Base-by-base conservation (phyloP, 2,797 vertebrate species). In the Alosa sapidissima region DNA sequence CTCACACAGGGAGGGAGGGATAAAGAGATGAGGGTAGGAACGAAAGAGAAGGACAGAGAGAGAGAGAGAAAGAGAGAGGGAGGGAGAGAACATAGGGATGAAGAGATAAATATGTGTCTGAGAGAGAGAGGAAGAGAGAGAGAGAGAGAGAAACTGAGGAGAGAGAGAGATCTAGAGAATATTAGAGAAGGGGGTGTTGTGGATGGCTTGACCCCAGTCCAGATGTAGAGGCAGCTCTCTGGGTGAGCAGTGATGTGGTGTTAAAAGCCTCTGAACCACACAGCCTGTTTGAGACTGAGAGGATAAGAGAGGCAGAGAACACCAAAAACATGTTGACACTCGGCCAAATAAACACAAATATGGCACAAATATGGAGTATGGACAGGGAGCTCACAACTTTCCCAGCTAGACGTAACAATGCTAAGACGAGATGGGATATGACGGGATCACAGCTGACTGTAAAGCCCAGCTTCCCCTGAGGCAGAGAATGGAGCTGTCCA, bases 91-190 rank as follows among this genome's bases (percentile, higher is more conserved):
- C 2, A 83, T 36, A 83, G 36, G 16, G 78, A 82, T 51, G 7
- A 47, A 78, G 72, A 81, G 10, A 45, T 52, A 72, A 11, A 51
- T 51, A 51, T 11, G 78, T 19, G 48, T 36, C 21, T 16, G 36
- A 86, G 60, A 83, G 52, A 82, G 28, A 24, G 81, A 84, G 62
- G 6, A 49, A 81, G 78, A 72, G 13, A 45, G 62, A 49, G n/a
- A n/a, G n/a, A n/a, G 83, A 36, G 49, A 52, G 45, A 21, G 51
- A 84, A 51, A 7, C 36, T 54, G n/a, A 72, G 49, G 45, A 68
- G 81, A 13, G 47, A n/a, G 48, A 16, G 16, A 86, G 82, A 49
- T 13, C 47, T 58, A 48, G 48, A 60, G 62, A 81, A 47, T 19
- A 81, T 41, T 51, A 48, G 58, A 49, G 41, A 28, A 36, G 84